These are phyloP conservation scores for Silurus lanzhouensis DNA, from an alignment of 2,797 vertebrate genomes.

Conservation along the genomic window DNA sequence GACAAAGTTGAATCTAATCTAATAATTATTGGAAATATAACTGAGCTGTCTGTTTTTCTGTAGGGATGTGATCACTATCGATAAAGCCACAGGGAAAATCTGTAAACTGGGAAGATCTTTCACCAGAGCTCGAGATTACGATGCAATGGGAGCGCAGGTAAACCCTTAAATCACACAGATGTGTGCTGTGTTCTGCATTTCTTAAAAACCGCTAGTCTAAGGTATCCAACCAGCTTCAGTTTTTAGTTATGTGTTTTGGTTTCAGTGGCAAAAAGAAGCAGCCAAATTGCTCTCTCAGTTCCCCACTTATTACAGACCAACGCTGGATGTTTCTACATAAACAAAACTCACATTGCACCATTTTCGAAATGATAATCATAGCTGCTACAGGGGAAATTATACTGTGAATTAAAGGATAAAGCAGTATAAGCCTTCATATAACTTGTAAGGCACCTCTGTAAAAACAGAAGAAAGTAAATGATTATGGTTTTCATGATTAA, in stretches of 20 bases:
- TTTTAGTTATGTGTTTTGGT: neutral
- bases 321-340: slow-evolving; percentile 61
- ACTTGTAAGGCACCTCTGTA: too few species aligned
- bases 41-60: neutral
- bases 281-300: too few species aligned
- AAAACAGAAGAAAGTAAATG: too few species aligned
- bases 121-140: slow-evolving; percentile 92
- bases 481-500: too few species aligned
- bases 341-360: too few species aligned
- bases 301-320: too few species aligned
- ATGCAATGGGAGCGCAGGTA: slow-evolving; percentile 96
- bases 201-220: neutral
- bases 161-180: neutral
- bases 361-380: too few species aligned
- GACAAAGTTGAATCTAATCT: too few species aligned
- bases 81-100: slow-evolving; percentile 95
- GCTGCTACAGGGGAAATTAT: too few species aligned
- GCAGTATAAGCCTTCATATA: too few species aligned
- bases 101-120: slow-evolving; percentile 92
- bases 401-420: too few species aligned
- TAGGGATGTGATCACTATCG: slow-evolving; percentile 94
- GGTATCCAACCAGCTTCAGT: neutral
- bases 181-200: neutral
- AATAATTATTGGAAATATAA: neutral
- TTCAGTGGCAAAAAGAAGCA: neutral